These are phyloP conservation scores for Ceuthmochares aereus DNA, from an alignment of 2,113 vertebrate species.

Conservation along the genomic window DNA sequence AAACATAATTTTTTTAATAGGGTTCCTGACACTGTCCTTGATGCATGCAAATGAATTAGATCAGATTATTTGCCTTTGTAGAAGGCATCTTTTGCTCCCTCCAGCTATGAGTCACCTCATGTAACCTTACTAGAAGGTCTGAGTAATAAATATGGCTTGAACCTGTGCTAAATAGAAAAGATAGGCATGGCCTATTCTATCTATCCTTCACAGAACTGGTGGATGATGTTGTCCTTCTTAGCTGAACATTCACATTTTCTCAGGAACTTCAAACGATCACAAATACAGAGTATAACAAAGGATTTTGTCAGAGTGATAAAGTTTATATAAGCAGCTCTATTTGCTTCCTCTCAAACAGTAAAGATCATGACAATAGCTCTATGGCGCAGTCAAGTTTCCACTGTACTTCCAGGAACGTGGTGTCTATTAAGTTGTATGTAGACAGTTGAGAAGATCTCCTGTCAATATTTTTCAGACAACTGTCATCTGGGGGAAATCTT, in stretches of 20 bases:
- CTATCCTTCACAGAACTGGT: neutral
- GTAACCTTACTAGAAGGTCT: neutral
- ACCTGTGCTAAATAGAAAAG: neutral
- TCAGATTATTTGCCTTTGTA: neutral
- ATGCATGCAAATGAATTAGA: neutral
- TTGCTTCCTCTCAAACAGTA: slow-evolving; percentile 13
- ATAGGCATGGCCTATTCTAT: neutral
- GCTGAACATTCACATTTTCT: neutral
- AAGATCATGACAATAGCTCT: slow-evolving; percentile 41
- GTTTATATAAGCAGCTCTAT: slow-evolving; percentile 3
- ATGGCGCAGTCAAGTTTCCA: neutral
- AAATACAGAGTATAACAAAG: neutral
- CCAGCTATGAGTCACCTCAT: neutral
- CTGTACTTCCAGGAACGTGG: neutral
- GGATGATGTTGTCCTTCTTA: neutral
- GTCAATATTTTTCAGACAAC: slow-evolving; percentile 44
- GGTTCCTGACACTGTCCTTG: neutral
- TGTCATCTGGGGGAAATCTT: slow-evolving; percentile 3
- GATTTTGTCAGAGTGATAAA: neutral
- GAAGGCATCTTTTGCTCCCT: neutral
- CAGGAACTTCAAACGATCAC: neutral
- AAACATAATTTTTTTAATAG: neutral
- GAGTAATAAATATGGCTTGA: neutral
- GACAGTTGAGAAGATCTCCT: slow-evolving; percentile 6
- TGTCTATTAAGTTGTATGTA: neutral